Conservation (phyloP, 1,140 invertebrate species). For the Papilio glaucus region DNA sequence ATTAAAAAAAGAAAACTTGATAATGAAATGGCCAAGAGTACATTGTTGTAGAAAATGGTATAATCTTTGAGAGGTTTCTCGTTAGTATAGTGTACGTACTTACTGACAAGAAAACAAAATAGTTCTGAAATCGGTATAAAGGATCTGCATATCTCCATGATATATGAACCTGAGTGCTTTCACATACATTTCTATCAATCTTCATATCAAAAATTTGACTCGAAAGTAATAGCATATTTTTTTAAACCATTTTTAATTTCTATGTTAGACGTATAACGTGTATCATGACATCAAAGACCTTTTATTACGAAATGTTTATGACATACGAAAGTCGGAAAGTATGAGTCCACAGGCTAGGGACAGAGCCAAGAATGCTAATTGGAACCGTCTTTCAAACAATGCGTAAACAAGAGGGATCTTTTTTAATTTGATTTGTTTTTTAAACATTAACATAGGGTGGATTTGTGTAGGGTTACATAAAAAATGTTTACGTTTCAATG, state of each 20-base stretch:
- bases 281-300: slow-evolving; percentile 21
- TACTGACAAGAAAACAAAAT: too few relatives aligned
- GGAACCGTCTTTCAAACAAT: slow-evolving; percentile 59
- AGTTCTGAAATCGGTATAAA: too few relatives aligned
- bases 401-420: slow-evolving; percentile 58
- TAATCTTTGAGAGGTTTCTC: too few relatives aligned
- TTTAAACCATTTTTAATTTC: slow-evolving; percentile 45
- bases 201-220: too few relatives aligned
- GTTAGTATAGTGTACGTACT: too few relatives aligned
- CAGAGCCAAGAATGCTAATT: slow-evolving; percentile 65
- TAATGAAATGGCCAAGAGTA: too few relatives aligned
- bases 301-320: slow-evolving; percentile 48
- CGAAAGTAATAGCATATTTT: too few relatives aligned
- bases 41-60: too few relatives aligned
- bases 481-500: not conserved
- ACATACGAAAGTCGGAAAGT: slow-evolving; percentile 44
- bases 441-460: slow-evolving; percentile 19
- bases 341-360: slow-evolving; percentile 47
- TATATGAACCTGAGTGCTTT: too few relatives aligned
- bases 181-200: too few relatives aligned
- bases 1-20: too few relatives aligned
- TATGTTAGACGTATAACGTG: slow-evolving; percentile 33
- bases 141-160: too few relatives aligned
- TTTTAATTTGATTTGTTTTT: slow-evolving; percentile 50
- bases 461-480: slow-evolving; percentile 24